A percentile compares a stretch with the other conserved stretches of the same genome.
phyloP scores from a whole-genome alignment of 2,888 invertebrate genomes.

The Spodoptera littoralis region DNA sequence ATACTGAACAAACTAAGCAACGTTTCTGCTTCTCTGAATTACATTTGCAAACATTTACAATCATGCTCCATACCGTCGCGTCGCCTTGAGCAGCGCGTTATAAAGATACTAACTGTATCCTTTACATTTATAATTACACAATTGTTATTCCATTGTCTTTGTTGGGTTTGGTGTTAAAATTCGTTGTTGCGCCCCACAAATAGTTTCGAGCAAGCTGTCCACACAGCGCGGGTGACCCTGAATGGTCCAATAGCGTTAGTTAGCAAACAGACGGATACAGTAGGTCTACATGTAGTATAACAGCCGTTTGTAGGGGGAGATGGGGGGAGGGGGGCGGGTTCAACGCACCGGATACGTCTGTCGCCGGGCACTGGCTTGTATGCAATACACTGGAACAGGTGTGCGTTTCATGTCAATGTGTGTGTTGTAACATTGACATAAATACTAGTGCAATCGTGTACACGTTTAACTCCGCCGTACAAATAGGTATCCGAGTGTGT shows the following conservation, averaged over 20 bases:
- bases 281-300: conserved; percentile 64
- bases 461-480: conserved; percentile 55
- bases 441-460: conserved; percentile 77
- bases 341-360: conserved; percentile 87
- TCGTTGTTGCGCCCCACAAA: conserved; percentile 50
- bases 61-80: conserved; percentile 30
- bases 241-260: conserved; percentile 69
- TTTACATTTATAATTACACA: conserved; percentile 54
- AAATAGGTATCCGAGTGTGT: conserved; percentile 49
- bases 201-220: conserved; percentile 61
- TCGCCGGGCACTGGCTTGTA: conserved; percentile 76
- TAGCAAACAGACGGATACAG: conserved; percentile 70
- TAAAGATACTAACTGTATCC: conserved; percentile 30
- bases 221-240: conserved; percentile 69
- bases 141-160: conserved; percentile 53
- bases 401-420: conserved; percentile 68
- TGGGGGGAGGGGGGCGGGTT: conserved; percentile 74
- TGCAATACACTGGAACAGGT: conserved; percentile 76
- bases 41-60: conserved; percentile 49
- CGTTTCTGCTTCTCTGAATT: conserved; percentile 43
- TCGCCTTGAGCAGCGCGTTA: conserved; percentile 45
- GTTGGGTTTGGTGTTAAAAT: conserved; percentile 51
- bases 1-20: conserved; percentile 14
- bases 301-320: conserved; percentile 61
- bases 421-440: conserved; percentile 86